A percentile compares a stretch with the other conserved stretches of the same genome.
Evolutionary conservation across 2,888 invertebrate genomes (phyloP).

Genomic region (Rosalia funebris): DNA sequence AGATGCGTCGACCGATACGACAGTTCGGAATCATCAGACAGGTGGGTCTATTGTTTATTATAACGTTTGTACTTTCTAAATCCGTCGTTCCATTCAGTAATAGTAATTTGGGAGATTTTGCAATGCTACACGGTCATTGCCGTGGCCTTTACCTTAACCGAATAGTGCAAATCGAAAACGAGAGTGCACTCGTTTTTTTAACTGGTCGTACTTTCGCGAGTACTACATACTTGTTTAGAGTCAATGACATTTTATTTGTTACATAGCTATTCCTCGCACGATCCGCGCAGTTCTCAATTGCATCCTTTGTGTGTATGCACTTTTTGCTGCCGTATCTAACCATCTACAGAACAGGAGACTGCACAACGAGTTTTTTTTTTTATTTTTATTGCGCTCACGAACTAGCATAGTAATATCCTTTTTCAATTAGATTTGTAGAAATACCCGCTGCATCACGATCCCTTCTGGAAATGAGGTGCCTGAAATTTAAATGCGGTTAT

Average conservation of each 20-base stretch:
- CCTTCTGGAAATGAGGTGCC: background rate
- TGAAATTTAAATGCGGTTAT: background rate
- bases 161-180: slow-evolving; percentile 60
- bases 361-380: slow-evolving; percentile 18
- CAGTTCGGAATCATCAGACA: slow-evolving; percentile 94
- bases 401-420: slow-evolving; percentile 1
- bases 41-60: slow-evolving; percentile 66
- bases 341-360: slow-evolving; percentile 8
- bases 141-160: slow-evolving; percentile 63
- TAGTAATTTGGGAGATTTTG: slow-evolving; percentile 36
- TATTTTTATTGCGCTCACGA: slow-evolving; percentile 5
- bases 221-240: slow-evolving; percentile 49
- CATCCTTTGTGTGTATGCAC: slow-evolving; percentile 28
- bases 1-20: slow-evolving; percentile 92
- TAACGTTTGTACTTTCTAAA: slow-evolving; percentile 30
- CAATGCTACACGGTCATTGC: slow-evolving; percentile 57
- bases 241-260: slow-evolving; percentile 53
- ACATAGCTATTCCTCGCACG: slow-evolving; percentile 41
- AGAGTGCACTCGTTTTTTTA: slow-evolving; percentile 58
- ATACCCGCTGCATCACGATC: background rate
- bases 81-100: slow-evolving; percentile 36
- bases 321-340: slow-evolving; percentile 13
- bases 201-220: slow-evolving; percentile 53
- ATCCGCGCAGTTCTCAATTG: slow-evolving; percentile 19
- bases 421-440: slow-evolving; percentile 14